Evolutionary conservation across 2,113 vertebrate genomes (phyloP).

Genomic region (Callorhinus ursinus): DNA sequence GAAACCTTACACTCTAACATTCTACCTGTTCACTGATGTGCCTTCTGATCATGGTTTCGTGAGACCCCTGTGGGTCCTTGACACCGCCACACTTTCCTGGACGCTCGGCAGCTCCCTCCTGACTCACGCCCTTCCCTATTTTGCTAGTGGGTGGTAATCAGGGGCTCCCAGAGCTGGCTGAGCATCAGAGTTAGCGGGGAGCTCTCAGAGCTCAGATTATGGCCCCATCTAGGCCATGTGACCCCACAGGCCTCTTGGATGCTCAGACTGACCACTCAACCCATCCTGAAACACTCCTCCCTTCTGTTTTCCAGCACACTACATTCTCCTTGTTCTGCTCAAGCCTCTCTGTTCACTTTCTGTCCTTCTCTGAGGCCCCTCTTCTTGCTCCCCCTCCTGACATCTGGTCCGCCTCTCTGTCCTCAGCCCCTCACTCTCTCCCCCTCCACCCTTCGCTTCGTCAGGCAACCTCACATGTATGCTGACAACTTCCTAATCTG

Average conservation of each 20-base stretch:
- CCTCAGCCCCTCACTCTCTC: not conserved
- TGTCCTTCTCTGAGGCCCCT: no score
- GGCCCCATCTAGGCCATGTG: not conserved
- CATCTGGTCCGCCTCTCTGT: accelerated
- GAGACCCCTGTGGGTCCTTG: not conserved
- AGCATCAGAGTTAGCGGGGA: not conserved
- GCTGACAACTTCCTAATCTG: no score
- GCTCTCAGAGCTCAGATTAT: not conserved
- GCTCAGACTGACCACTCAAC: not conserved
- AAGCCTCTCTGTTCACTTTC: not conserved
- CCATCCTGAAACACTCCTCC: not conserved
- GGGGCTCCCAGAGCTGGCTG: not conserved
- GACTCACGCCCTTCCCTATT: accelerated
- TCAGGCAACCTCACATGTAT: not conserved
- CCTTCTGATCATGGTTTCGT: not conserved
- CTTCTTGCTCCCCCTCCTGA: not conserved
- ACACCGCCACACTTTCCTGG: not conserved
- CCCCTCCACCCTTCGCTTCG: accelerated
- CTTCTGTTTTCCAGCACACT: accelerated
- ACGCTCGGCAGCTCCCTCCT: not conserved
- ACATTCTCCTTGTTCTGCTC: not conserved
- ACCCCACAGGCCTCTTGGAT: not conserved
- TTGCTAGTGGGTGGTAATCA: not conserved
- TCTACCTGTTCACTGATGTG: not conserved
- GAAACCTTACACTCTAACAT: not conserved